phyloP scores from a whole-genome alignment of 2,888 invertebrate genomes.

The Idaea dimidiata region DNA sequence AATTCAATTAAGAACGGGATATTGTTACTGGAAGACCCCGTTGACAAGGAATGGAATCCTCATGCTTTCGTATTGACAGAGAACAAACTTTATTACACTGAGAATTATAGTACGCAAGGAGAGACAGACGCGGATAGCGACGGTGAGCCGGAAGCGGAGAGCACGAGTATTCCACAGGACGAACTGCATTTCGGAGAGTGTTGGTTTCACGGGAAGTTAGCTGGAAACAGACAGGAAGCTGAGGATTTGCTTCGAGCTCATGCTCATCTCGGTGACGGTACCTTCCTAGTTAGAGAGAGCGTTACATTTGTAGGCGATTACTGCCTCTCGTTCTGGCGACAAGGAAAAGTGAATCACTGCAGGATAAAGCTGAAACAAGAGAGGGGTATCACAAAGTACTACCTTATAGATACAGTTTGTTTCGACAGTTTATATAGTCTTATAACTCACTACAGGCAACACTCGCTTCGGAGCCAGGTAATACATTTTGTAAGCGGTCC shows the following conservation, averaged over 20 bases:
- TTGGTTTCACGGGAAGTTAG: constrained; percentile 95
- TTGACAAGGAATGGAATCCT: constrained; percentile 94
- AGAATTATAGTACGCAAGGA: constrained; percentile 78
- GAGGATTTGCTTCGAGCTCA: constrained; percentile 88
- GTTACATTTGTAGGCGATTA: constrained; percentile 98
- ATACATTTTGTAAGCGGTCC: background rate
- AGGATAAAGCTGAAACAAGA: constrained; percentile 94
- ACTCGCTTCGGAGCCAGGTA: constrained; percentile 91
- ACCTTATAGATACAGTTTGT: constrained; percentile 91
- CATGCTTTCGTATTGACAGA: constrained; percentile 96
- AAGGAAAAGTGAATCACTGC: constrained; percentile 94
- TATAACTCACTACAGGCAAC: constrained; percentile 93
- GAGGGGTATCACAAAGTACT: constrained; percentile 93
- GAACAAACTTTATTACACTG: constrained; percentile 93
- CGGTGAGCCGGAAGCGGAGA: constrained; percentile 81
- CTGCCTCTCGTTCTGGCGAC: constrained; percentile 96
- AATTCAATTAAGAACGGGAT: constrained; percentile 95
- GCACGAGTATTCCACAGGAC: constrained; percentile 87
- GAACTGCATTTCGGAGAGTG: constrained; percentile 95
- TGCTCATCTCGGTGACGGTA: constrained; percentile 92
- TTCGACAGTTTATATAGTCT: constrained; percentile 96
- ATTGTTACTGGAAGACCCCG: constrained; percentile 92
- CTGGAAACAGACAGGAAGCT: constrained; percentile 89
- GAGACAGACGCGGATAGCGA: constrained; percentile 82
- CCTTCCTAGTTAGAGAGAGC: constrained; percentile 95